Evolutionary conservation across 2,888 invertebrate genomes (phyloP), one percentile per base, ranked within the genome.

Genomic region (Cactoblastis cactorum): DNA sequence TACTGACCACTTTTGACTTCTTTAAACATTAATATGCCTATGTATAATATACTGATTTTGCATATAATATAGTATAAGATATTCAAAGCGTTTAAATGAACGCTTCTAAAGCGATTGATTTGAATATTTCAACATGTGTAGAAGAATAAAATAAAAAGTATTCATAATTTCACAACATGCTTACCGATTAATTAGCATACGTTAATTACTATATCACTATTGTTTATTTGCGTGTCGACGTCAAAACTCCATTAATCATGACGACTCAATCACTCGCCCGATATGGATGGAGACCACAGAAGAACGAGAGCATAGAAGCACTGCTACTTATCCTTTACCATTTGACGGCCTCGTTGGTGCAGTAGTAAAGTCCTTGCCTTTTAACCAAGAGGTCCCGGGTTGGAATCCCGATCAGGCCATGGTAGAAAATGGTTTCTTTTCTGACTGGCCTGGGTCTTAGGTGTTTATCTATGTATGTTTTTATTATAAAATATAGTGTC

Each of bases 191-290:
- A 43, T 43, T 43, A 43, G 43, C 28, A 43, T 43, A 43, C 11
- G 28, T 15, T 43, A 43, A 43, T 43, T 43, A 43, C 28, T 15
- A 43, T 32, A 43, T 43, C 43, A 28, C 17, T 28, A 32, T 43
- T 43, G 43, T 43, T 43, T 43, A 28, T 43, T 43, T 43, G 28
- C 15, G 17, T 43, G 17, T 32, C 32, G 17, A 28, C 43, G 43
- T 43, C 43, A 43, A 43, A 15, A 43, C 28, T 15, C 17, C 43
- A 43, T 43, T 43, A 43, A 43, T 43, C 43, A 43, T 43, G 43
- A 43, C 43, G 28, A 32, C 43, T 43, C 28, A 43, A 43, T 43
- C 28, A 28, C 28, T 17, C 17, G 43, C 43, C 43, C 4, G 28
- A 43, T 43, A 43, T 43, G 43, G 43, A 22, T 28, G 17, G 15